These are phyloP conservation scores for Cantharis nigra DNA, from an alignment of 2,888 invertebrate genomes.

Conservation along the genomic window DNA sequence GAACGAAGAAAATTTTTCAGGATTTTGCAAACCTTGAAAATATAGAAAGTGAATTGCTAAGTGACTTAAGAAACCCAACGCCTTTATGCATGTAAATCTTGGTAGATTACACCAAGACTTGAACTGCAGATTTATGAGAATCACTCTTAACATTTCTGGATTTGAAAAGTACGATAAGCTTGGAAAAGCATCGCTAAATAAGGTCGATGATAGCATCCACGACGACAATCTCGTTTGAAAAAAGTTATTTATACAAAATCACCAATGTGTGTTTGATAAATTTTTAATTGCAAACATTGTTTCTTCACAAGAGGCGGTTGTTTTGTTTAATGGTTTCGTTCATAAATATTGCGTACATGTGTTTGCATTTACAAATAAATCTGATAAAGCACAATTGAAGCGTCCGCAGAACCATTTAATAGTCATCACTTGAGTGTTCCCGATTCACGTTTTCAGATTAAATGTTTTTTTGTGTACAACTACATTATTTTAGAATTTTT, in stretches of 20 bases:
- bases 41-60: background rate
- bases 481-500: slow-evolving; percentile 14
- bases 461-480: slow-evolving; percentile 16
- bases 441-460: slow-evolving; percentile 20
- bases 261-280: background rate
- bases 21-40: background rate
- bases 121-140: background rate
- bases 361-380: slow-evolving; percentile 18
- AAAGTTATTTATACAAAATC: background rate
- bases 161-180: background rate
- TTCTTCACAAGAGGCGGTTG: background rate
- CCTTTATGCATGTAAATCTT: background rate
- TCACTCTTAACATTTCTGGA: background rate
- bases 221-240: background rate
- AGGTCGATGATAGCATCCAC: background rate
- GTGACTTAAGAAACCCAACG: background rate
- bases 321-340: slow-evolving; percentile 3
- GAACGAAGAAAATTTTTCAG: background rate
- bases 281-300: slow-evolving; percentile 4
- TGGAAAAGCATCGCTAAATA: background rate
- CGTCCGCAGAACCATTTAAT: slow-evolving; percentile 17
- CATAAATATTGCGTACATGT: slow-evolving; percentile 6
- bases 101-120: background rate
- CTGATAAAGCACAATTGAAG: slow-evolving; percentile 18
- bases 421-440: slow-evolving; percentile 16